Evolutionary conservation across 2,888 invertebrate species (phyloP), one percentile per base, ranked within the genome.

Genomic region (Gerosis bhagava): DNA sequence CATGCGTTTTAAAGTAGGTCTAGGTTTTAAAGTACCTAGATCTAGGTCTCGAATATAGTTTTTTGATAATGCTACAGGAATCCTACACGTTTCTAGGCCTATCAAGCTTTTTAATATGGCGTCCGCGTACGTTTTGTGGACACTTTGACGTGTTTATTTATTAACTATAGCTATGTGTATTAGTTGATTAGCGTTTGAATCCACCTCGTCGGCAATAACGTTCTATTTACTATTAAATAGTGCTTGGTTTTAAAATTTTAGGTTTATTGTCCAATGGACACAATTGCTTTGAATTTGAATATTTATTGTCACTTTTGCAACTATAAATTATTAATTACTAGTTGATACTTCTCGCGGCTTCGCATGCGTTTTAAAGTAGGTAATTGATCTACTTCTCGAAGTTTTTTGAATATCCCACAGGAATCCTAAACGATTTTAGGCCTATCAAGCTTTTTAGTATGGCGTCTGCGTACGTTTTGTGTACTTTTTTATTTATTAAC

Each of bases 41-140:
- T n/a, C n/a, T n/a, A n/a, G n/a, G n/a, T n/a, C n/a, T n/a, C n/a
- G n/a, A n/a, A n/a, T n/a, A n/a, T n/a, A n/a, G n/a, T n/a, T n/a
- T n/a, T n/a, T n/a, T n/a, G n/a, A n/a, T n/a, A n/a, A n/a, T n/a
- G n/a, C n/a, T n/a, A n/a, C n/a, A n/a, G n/a, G n/a, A n/a, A n/a
- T n/a, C n/a, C n/a, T n/a, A n/a, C 75, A 67, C 79, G 79, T 86
- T 87, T 87, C 86, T 84, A 83, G 84, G 86, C 84, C 84, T 83
- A 79, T 79, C 67, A 65, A 70, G 70, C 77, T 80, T 84, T 84
- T 84, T 82, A 81, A 82, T 69, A 79, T 72, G 66, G 67, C 63
- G 52, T 51, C 43, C 78, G 73, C 72, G 73, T 75, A 63, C 70
- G 70, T 67, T 67, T 68, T 71, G 70, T 63, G 68, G 64, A 62